phyloP scores from a whole-genome alignment of 2,113 vertebrate genomes.

The Sphyrna mokarran region DNA sequence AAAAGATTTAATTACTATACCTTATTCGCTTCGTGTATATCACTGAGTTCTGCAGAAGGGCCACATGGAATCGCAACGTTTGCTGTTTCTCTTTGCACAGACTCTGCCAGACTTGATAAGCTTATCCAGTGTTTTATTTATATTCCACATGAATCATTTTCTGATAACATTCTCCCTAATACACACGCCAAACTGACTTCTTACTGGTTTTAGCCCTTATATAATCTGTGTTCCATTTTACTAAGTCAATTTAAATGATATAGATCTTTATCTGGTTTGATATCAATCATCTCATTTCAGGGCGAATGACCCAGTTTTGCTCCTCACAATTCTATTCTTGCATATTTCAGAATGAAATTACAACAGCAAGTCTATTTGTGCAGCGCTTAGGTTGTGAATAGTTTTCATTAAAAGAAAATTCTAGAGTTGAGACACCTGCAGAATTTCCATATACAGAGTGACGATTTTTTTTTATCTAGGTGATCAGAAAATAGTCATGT shows the following conservation, averaged over 20 bases:
- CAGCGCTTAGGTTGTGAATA: not conserved
- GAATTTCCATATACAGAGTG: not conserved
- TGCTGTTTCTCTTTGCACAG: too few relatives aligned
- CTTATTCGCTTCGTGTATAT: not conserved
- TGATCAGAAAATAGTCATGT: not conserved
- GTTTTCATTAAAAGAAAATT: not conserved
- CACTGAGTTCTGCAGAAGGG: too few relatives aligned
- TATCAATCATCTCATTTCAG: not conserved
- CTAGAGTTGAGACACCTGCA: not conserved
- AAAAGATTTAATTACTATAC: not conserved
- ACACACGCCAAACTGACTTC: not conserved
- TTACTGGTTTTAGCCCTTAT: not conserved
- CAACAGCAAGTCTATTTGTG: not conserved
- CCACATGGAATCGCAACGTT: too few relatives aligned
- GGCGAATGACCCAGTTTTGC: not conserved
- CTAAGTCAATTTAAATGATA: too few relatives aligned
- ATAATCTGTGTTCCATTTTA: not conserved
- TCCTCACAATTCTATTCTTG: not conserved
- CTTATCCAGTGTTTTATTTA: too few relatives aligned
- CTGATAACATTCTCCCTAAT: not conserved
- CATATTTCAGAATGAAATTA: not conserved
- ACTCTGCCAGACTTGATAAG: too few relatives aligned
- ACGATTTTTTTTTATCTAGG: not conserved
- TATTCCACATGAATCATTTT: not conserved
- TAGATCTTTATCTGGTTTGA: not conserved